These are phyloP conservation scores for Decapterus maruadsi DNA, from an alignment of 2,797 vertebrate genomes.

Conservation along the genomic window DNA sequence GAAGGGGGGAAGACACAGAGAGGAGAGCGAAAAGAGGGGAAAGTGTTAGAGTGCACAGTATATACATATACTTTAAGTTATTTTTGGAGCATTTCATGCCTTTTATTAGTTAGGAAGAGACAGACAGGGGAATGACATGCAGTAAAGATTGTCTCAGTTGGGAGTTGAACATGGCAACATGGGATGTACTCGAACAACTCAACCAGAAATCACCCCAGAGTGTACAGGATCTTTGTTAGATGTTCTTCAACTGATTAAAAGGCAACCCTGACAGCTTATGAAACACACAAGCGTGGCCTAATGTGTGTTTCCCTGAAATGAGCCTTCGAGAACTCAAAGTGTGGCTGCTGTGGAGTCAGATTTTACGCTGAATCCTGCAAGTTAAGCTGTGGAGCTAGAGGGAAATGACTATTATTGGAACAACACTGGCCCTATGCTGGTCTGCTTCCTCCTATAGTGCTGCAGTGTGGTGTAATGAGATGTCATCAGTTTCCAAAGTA, in stretches of 20 bases:
- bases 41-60: not conserved
- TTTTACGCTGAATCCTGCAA: slow-evolving; percentile 8
- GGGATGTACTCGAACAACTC: too few species aligned
- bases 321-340: not conserved
- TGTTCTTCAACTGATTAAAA: not conserved
- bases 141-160: too few species aligned
- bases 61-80: too few species aligned
- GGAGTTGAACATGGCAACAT: too few species aligned
- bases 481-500: slow-evolving; percentile 44
- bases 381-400: slow-evolving; percentile 32
- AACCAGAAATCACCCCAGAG: not conserved
- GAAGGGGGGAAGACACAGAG: slow-evolving; percentile 2
- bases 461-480: slow-evolving; percentile 40
- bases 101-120: too few species aligned
- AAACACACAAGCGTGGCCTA: not conserved
- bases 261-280: not conserved
- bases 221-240: not conserved
- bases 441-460: slow-evolving; percentile 48
- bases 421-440: slow-evolving; percentile 8
- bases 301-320: not conserved
- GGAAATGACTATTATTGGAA: slow-evolving; percentile 37
- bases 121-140: too few species aligned
- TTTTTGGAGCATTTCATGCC: too few species aligned
- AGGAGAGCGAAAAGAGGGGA: slow-evolving; percentile 12
- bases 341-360: not conserved